Conservation (phyloP, 2,113 vertebrate species). For the Dasypus novemcinctus region DNA sequence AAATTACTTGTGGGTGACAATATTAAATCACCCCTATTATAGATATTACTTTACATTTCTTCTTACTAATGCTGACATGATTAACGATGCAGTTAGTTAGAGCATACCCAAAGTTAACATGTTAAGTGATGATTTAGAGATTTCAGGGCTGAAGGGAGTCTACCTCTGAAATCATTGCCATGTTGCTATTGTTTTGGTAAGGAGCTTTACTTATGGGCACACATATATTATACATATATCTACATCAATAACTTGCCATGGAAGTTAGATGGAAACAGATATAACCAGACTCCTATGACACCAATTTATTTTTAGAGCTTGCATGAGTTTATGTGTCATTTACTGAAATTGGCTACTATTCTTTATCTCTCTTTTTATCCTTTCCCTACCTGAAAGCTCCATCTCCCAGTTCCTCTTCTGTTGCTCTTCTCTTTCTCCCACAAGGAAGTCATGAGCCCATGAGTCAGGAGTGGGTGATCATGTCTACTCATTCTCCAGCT, state of each 20-base stretch:
- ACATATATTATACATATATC: neutral
- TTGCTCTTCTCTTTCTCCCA: neutral
- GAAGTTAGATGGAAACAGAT: neutral
- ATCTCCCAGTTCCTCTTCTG: neutral
- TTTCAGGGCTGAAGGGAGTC: neutral
- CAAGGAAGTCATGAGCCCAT: neutral
- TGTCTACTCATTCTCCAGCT: neutral
- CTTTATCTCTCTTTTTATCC: neutral
- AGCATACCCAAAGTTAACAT: neutral
- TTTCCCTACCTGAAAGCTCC: neutral
- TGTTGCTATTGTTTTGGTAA: neutral
- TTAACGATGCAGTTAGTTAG: neutral
- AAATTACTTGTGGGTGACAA: slow-evolving; percentile 20
- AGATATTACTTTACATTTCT: neutral
- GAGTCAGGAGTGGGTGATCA: neutral
- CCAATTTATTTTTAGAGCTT: slow-evolving; percentile 8
- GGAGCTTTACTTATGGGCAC: neutral
- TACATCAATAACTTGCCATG: neutral
- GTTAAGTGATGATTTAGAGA: neutral
- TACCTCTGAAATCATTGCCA: neutral
- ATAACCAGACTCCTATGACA: neutral
- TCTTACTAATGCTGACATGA: neutral
- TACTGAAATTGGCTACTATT: neutral
- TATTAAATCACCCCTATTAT: neutral
- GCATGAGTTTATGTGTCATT: neutral